A percentile compares a stretch with the other conserved stretches of the same genome.
Evolutionary conservation across 2,797 vertebrate genomes (phyloP).

Genomic region (Chlorospingus semifuscus): DNA sequence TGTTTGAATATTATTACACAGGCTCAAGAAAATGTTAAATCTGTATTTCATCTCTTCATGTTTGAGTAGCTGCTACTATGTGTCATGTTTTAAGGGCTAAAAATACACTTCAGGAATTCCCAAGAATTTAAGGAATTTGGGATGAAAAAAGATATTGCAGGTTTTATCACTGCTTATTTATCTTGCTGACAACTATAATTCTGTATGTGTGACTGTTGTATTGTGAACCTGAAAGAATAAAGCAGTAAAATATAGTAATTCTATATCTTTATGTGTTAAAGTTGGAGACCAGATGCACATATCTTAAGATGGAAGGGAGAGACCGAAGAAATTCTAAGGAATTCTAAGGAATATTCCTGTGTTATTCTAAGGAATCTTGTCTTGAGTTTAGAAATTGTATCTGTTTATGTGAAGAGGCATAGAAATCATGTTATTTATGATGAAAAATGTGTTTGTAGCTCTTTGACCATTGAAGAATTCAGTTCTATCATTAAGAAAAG

Average conservation of each 20-base stretch:
- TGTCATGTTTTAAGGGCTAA: background rate
- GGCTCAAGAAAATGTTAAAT: background rate
- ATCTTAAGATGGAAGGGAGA: background rate
- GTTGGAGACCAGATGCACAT: background rate
- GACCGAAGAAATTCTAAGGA: background rate
- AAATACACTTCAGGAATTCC: background rate
- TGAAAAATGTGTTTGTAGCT: constrained; percentile 21
- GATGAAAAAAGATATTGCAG: background rate
- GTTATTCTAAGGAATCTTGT: background rate
- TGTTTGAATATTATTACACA: background rate
- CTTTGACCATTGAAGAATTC: constrained; percentile 19
- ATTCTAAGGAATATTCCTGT: background rate
- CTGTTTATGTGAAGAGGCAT: background rate
- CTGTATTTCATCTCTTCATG: background rate
- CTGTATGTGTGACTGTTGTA: background rate
- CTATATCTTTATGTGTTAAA: background rate
- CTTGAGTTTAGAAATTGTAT: background rate
- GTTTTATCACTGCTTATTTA: background rate
- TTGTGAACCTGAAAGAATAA: background rate
- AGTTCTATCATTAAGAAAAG: constrained; percentile 47
- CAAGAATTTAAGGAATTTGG: background rate
- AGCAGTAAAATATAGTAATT: background rate
- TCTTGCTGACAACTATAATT: background rate
- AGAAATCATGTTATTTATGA: background rate
- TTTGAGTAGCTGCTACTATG: background rate